phyloP scores from a whole-genome alignment of 2,113 vertebrate genomes.

The Stictonetta naevosa region DNA sequence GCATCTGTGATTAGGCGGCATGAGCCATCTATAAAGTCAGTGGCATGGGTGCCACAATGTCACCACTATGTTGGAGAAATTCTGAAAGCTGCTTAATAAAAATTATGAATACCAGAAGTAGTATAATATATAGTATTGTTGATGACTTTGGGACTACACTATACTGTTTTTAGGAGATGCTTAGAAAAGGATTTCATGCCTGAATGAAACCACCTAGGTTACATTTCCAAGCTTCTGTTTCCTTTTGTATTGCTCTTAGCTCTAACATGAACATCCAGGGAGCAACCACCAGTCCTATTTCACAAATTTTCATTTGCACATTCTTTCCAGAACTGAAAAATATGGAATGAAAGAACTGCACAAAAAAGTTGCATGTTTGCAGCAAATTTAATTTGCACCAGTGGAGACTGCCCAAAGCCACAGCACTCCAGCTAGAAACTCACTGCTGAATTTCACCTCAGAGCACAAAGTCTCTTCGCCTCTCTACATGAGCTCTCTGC shows the following conservation, averaged over 20 bases:
- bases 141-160: neutral
- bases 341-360: neutral
- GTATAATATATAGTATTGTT: neutral
- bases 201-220: neutral
- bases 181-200: neutral
- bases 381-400: rapidly evolving
- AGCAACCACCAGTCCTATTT: neutral
- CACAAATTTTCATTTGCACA: neutral
- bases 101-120: neutral
- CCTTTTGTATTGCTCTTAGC: neutral
- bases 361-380: neutral
- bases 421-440: neutral
- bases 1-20: neutral
- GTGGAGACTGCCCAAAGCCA: neutral
- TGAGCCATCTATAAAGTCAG: neutral
- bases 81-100: neutral
- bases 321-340: neutral
- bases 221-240: neutral
- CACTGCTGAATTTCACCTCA: neutral
- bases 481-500: neutral
- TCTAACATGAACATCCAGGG: neutral
- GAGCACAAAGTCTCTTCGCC: neutral
- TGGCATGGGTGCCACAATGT: rapidly evolving
- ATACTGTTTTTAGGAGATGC: neutral
- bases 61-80: neutral